Evolutionary conservation across 2,888 invertebrate species (phyloP).

Genomic region (Drosophila birchii): DNA sequence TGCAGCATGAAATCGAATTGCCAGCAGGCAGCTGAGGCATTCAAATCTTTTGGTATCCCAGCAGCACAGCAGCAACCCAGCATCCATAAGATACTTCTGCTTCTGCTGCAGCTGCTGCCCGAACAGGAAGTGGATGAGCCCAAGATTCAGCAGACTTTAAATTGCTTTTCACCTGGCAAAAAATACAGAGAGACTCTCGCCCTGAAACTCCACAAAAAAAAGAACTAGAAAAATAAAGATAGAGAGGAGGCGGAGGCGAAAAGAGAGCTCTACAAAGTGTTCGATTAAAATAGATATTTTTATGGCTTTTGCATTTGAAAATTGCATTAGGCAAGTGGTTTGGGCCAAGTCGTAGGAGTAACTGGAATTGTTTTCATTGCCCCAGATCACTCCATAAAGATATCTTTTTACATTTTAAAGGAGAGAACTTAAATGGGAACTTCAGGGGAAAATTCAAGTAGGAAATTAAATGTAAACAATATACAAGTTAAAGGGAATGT

Average conservation of each 20-base stretch:
- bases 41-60: constrained; percentile 23
- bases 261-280: constrained; percentile 45
- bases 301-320: constrained; percentile 54
- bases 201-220: no score
- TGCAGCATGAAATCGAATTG: constrained; percentile 55
- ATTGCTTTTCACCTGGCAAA: constrained; percentile 45
- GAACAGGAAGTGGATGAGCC: constrained; percentile 30
- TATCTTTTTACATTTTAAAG: not conserved
- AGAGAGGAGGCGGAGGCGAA: no score
- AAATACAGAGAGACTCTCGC: not conserved
- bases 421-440: no score
- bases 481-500: not conserved
- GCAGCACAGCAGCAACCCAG: not conserved
- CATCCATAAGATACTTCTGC: constrained; percentile 37
- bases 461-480: constrained; percentile 5
- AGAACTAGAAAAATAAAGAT: constrained; percentile 3
- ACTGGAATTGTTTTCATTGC: constrained; percentile 29
- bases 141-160: constrained; percentile 46
- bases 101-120: constrained; percentile 29
- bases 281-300: constrained; percentile 54
- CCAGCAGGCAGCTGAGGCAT: constrained; percentile 51
- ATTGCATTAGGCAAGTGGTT: constrained; percentile 46
- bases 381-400: constrained; percentile 27
- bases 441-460: not conserved
- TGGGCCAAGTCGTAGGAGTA: not conserved